Percentiles rank a stretch among this genome's conserved stretches.
Conservation (phyloP, 2,113 vertebrate species). For the Coturnix japonica region DNA sequence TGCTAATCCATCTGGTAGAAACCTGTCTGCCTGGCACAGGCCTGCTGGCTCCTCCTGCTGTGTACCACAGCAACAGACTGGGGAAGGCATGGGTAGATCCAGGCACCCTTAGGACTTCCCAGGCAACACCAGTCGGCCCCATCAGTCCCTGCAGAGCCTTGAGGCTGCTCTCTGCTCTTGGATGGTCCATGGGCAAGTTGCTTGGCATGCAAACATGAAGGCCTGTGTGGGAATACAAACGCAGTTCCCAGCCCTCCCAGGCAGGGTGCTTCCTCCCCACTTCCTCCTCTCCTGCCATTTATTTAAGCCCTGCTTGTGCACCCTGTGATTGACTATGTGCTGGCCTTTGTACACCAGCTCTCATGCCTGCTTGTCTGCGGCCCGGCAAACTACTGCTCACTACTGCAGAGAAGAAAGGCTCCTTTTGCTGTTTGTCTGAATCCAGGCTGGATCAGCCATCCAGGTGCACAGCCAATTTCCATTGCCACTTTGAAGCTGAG, state of each 20-base stretch:
- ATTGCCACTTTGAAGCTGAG: conserved; percentile 63
- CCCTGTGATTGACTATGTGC: conserved; percentile 5
- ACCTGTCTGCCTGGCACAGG: background rate
- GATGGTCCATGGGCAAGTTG: background rate
- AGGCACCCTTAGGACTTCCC: background rate
- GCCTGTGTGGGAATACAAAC: background rate
- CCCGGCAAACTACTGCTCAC: background rate
- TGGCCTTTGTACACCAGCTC: background rate
- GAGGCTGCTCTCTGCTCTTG: background rate
- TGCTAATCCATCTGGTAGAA: background rate
- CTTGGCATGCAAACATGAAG: background rate
- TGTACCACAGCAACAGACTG: background rate
- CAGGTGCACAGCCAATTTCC: conserved; percentile 67
- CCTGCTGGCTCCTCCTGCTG: background rate
- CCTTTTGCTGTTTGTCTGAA: conserved; percentile 63
- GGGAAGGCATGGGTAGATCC: background rate
- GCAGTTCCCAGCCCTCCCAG: background rate
- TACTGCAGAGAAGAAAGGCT: background rate
- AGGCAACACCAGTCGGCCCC: background rate
- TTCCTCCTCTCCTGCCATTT: background rate
- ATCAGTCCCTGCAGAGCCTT: background rate
- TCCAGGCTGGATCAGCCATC: conserved; percentile 64
- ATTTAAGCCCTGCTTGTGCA: background rate
- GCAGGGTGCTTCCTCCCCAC: background rate
- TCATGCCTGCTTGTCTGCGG: background rate